Conservation (phyloP, 2,113 vertebrate species). For the Platichthys stellatus region DNA sequence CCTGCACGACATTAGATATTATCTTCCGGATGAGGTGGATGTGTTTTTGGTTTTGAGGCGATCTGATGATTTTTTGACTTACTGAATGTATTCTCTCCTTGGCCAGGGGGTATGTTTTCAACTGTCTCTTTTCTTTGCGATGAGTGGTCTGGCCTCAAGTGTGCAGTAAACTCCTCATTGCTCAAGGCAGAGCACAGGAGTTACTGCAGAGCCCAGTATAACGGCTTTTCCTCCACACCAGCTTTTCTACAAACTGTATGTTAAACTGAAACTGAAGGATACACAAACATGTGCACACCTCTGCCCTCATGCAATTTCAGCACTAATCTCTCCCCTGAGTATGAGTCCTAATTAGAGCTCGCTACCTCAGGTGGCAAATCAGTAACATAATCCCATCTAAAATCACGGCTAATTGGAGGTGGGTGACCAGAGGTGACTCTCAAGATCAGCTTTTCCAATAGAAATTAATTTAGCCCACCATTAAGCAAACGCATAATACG, state of each 20-base stretch:
- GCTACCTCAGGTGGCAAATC: conserved; percentile 70
- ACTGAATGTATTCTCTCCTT: conserved; percentile 71
- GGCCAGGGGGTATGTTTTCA: conserved; percentile 67
- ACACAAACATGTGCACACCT: conserved; percentile 25
- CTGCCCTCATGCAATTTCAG: conserved; percentile 28
- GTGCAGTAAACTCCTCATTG: conserved; percentile 66
- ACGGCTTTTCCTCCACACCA: conserved; percentile 6
- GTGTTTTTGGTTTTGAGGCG: conserved; percentile 56
- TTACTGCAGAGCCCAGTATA: neutral
- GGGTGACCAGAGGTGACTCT: conserved; percentile 51
- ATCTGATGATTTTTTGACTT: conserved; percentile 79
- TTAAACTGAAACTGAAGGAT: conserved; percentile 34
- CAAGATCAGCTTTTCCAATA: conserved; percentile 45
- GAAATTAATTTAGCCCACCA: conserved; percentile 59
- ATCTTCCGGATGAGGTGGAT: conserved; percentile 71
- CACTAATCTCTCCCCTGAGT: conserved; percentile 63
- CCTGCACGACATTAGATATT: conserved; percentile 58
- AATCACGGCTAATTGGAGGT: conserved; percentile 55
- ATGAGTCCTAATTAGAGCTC: conserved; percentile 55
- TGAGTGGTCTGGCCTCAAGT: conserved; percentile 63
- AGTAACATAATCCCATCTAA: conserved; percentile 62
- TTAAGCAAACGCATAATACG: conserved; percentile 38
- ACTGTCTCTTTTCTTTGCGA: conserved; percentile 60
- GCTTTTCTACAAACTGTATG: conserved; percentile 22
- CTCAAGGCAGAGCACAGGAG: conserved; percentile 34